Base-by-base conservation (phyloP, 2,888 invertebrate genomes). In the Spodoptera picta region DNA sequence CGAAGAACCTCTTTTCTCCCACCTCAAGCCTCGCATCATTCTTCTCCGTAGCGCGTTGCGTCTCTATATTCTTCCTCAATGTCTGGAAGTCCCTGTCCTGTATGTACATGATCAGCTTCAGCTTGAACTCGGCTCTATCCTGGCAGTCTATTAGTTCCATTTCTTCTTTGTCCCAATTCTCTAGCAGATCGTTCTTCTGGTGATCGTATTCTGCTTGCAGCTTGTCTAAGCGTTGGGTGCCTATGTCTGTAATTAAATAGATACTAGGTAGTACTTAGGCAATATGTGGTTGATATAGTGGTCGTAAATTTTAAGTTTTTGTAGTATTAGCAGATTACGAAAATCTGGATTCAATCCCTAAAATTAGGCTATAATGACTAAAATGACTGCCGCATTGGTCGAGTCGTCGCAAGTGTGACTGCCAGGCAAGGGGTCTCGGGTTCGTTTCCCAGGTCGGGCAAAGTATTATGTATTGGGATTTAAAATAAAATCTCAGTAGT, bases 21-120 rank as follows among this genome's bases (percentile, higher is more conserved):
- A 95, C 95, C 82, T 95, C 94, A 51, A 95, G 88, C 51, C 90
- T 88, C 0, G 89, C 87, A 62, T 94, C 89, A 80, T 95, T 95
- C 57, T 90, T 92, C 9, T 82, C 81, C 0, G 92, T 93, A 9
- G 94, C 92, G 50, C 90, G 81, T 52, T 82, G 83, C 36, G 87
- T 67, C 42, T 87, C 89, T 50, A 82, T 90, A 23, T 86, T 82
- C 10, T 87, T 90, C 60, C 83, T 92, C 60, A 84, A 77, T 0
- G 63, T 70, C 44, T 83, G 78, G 65, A 92, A 94, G 47, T 93
- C 88, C 27, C 93, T 87, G n/a, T 95, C 90, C 77, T 96, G 92
- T 46, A 95, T 95, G 78, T 92, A 95, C n/a, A 95, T 95, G 43
- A 96, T 94, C 31, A 95, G 92, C 67, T 95, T 95, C 60, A 96